Evolutionary conservation across 2,113 vertebrate species (phyloP).

Genomic region (Elaphurus davidianus): DNA sequence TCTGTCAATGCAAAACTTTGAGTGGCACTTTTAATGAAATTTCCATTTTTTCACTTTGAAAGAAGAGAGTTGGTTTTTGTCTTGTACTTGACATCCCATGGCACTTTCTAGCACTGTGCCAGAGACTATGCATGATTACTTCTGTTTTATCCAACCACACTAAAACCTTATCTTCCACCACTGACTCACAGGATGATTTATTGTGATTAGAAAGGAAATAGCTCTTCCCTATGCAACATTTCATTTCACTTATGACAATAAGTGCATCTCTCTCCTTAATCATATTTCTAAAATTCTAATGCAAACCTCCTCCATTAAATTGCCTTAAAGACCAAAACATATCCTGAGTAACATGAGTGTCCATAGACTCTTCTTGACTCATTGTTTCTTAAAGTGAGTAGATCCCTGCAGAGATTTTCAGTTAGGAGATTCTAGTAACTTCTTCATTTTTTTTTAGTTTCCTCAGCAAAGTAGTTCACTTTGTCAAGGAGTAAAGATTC

Average conservation of each 20-base stretch:
- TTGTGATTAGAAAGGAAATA: neutral
- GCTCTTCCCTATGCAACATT: neutral
- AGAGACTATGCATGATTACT: neutral
- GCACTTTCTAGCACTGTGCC: neutral
- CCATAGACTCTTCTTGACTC: neutral
- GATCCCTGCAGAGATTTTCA: constrained; percentile 58
- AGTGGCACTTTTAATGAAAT: neutral
- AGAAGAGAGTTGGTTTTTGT: constrained; percentile 45
- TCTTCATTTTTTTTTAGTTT: constrained; percentile 61
- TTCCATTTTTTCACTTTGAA: constrained; percentile 46
- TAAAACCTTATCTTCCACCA: neutral
- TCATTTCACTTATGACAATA: neutral
- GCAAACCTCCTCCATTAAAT: neutral
- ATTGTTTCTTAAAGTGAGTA: constrained; percentile 28
- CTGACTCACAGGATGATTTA: constrained; percentile 1
- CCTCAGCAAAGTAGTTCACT: constrained; percentile 64
- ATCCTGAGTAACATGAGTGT: neutral
- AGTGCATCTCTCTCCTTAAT: neutral
- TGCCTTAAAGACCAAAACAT: neutral
- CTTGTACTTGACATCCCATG: neutral
- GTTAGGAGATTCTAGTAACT: constrained; percentile 54
- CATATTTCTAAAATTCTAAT: neutral
- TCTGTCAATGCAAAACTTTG: neutral
- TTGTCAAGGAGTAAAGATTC: constrained; percentile 78
- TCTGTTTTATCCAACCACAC: neutral